Percentiles rank a stretch among this genome's conserved stretches.
Conservation (phyloP, 2,797 vertebrate genomes). For the Myotis daubentonii region DNA sequence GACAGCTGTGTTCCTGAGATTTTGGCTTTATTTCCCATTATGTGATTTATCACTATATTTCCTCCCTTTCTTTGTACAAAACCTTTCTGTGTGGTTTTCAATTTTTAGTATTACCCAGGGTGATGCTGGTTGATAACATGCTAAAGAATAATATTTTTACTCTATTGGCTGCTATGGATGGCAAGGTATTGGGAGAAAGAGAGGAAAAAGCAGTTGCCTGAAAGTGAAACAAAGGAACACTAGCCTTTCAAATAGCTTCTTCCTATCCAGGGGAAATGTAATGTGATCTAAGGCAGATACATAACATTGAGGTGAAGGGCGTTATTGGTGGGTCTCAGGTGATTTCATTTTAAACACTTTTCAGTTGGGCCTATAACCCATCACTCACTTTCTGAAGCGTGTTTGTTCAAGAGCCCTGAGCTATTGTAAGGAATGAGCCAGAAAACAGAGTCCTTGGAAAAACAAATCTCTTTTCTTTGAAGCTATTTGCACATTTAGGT, state of each 20-base stretch:
- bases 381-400: constrained; percentile 52
- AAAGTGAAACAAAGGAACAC: background rate
- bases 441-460: background rate
- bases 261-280: background rate
- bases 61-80: background rate
- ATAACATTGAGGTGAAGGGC: constrained; percentile 68
- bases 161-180: background rate
- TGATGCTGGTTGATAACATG: background rate
- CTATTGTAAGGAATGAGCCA: constrained; percentile 62
- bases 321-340: constrained; percentile 29
- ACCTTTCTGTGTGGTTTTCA: background rate
- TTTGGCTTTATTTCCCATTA: background rate
- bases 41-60: background rate
- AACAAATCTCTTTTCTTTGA: constrained; percentile 48
- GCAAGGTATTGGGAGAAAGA: background rate
- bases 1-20: background rate
- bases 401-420: constrained; percentile 62
- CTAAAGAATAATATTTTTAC: background rate
- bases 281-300: background rate
- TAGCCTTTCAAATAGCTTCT: background rate
- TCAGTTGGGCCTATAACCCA: constrained; percentile 70
- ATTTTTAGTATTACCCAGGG: background rate
- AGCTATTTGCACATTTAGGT: constrained; percentile 59
- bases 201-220: background rate
- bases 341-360: constrained; percentile 75